Percentiles rank a stretch among this genome's conserved stretches.
These are phyloP conservation scores for Petrolisthes manimaculis DNA, from an alignment of 2,888 invertebrate species.

Conservation along the genomic window DNA sequence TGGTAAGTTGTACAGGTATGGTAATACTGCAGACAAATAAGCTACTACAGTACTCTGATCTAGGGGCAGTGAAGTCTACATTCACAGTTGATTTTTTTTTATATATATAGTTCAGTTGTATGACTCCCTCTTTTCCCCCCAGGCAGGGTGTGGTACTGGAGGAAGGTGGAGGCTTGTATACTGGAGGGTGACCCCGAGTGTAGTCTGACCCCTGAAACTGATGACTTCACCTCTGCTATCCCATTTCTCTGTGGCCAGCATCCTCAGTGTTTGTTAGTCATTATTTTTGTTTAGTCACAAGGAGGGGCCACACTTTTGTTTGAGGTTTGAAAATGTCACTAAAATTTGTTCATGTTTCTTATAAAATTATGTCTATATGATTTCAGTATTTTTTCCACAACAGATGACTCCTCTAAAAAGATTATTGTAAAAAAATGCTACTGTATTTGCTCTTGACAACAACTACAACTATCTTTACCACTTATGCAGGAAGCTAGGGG, in stretches of 20 bases:
- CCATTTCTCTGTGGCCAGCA: slow-evolving; percentile 92
- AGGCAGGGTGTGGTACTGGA: slow-evolving; percentile 65
- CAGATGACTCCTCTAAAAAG: not conserved
- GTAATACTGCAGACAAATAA: not conserved
- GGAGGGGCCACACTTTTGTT: not conserved
- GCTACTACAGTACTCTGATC: not conserved
- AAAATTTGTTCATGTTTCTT: not conserved
- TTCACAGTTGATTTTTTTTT: not conserved
- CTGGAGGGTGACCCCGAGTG: slow-evolving; percentile 57
- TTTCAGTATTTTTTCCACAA: not conserved
- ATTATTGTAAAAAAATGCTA: not conserved
- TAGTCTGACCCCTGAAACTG: slow-evolving; percentile 26
- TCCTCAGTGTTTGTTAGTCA: slow-evolving; percentile 83
- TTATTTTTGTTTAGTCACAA: not conserved
- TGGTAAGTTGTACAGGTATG: slow-evolving; percentile 38
- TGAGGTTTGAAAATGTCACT: not conserved
- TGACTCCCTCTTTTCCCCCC: too few species aligned
- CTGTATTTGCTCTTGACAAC: not conserved
- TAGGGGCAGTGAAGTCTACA: not conserved
- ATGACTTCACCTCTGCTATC: slow-evolving; percentile 71
- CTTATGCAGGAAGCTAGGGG: slow-evolving; percentile 81
- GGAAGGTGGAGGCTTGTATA: slow-evolving; percentile 57
- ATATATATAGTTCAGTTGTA: not conserved
- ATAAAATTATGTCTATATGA: slow-evolving; percentile 67
- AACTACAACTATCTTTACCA: not conserved